A percentile compares a stretch with the other conserved stretches of the same genome.
These are phyloP conservation scores for Penaeus vannamei DNA, from an alignment of 1,140 invertebrate species.

Conservation along the genomic window DNA sequence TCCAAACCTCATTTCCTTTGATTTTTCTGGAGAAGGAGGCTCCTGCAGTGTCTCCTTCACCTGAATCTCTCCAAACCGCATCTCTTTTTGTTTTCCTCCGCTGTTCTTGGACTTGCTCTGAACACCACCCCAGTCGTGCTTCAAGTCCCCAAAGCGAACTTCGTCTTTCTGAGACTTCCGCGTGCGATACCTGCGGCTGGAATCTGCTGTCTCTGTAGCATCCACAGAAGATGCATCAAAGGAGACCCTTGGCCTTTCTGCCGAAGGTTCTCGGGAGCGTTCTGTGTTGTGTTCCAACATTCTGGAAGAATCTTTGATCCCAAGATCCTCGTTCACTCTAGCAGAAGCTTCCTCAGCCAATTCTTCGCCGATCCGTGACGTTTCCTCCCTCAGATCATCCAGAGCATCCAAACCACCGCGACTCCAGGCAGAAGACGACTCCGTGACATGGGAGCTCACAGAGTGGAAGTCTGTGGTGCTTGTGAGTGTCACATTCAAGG, in stretches of 20 bases:
- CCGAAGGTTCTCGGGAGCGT: conserved; percentile 36
- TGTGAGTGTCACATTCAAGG: conserved; percentile 62
- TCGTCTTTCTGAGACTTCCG: conserved; percentile 61
- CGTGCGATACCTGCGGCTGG: conserved; percentile 17
- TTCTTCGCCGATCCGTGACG: conserved; percentile 60
- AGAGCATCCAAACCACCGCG: conserved; percentile 67
- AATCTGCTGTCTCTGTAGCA: conserved; percentile 38
- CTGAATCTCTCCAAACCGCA: conserved; percentile 63
- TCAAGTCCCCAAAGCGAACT: conserved; percentile 66
- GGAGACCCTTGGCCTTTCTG: conserved; percentile 53
- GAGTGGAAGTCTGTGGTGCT: conserved; percentile 63
- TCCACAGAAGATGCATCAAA: conserved; percentile 54
- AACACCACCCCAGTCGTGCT: conserved; percentile 67
- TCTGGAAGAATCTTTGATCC: conserved; percentile 36
- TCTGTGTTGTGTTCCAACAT: conserved; percentile 62
- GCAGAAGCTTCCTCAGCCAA: conserved; percentile 61
- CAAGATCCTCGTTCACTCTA: conserved; percentile 59
- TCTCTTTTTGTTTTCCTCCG: conserved; percentile 62
- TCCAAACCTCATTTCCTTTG: conserved; percentile 36
- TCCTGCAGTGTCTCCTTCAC: conserved; percentile 51
- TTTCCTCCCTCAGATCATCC: conserved; percentile 64
- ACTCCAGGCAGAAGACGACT: conserved; percentile 68
- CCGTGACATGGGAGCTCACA: conserved; percentile 63
- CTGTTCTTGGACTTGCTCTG: conserved; percentile 50
- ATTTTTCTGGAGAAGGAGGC: not conserved